Evolutionary conservation across 2,888 invertebrate genomes (phyloP).

Genomic region (Meandrusa payeni): DNA sequence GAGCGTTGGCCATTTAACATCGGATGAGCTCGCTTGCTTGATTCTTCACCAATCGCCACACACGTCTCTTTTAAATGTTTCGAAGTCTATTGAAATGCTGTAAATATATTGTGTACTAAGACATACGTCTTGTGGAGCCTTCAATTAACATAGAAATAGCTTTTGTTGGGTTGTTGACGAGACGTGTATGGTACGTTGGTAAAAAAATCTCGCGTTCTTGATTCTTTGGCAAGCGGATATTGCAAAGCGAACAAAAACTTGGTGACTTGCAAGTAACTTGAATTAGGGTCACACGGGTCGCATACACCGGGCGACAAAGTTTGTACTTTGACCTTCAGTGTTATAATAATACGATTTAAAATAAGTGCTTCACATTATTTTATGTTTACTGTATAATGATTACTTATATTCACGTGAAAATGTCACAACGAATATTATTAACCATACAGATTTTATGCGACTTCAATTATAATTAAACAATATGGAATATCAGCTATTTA

Average conservation of each 20-base stretch:
- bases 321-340: conserved; percentile 14
- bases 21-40: too few relatives aligned
- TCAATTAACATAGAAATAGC: conserved; percentile 9
- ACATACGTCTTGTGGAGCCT: conserved; percentile 4
- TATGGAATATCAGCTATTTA: too few relatives aligned
- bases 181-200: conserved; percentile 2
- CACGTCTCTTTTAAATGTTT: too few relatives aligned
- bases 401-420: background rate
- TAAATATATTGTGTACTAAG: too few relatives aligned
- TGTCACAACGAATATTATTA: too few relatives aligned
- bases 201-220: conserved; percentile 27
- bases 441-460: too few relatives aligned
- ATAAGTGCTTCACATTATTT: background rate
- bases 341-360: conserved; percentile 3
- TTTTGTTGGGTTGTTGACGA: conserved; percentile 12
- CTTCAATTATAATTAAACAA: too few relatives aligned
- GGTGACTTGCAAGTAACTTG: conserved; percentile 31
- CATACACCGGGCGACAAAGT: conserved; percentile 24
- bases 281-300: conserved; percentile 32
- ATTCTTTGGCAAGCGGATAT: conserved; percentile 33
- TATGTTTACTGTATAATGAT: background rate
- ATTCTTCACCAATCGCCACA: too few relatives aligned
- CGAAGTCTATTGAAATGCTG: too few relatives aligned
- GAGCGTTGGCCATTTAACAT: too few relatives aligned
- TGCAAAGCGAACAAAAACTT: conserved; percentile 31